Evolutionary conservation across 2,888 invertebrate species (phyloP), one percentile per base, ranked within the genome.

Genomic region (Clostera curtula): DNA sequence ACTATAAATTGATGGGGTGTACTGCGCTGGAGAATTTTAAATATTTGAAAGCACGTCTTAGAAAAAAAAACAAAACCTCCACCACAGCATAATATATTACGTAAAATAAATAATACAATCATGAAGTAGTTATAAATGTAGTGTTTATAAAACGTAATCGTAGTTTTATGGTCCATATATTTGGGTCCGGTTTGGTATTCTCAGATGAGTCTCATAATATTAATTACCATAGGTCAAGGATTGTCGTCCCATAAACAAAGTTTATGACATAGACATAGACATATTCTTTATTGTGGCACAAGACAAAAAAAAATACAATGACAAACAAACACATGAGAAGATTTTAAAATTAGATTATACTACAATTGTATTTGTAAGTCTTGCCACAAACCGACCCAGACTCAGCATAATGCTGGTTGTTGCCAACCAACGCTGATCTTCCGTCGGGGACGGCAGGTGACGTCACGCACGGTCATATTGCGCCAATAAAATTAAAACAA

Each of bases 61-160:
- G 76, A 75, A 77, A 77, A 65, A n/a, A 80, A 77, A 72, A 63
- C 68, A 66, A 74, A 79, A 62, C 68, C 70, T 70, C 68, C 62
- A 66, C 61, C 60, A 63, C 61, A 71, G 59, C 58, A 61, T 79
- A 83, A 82, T 79, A 76, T 77, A 82, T 83, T 80, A 82, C 77
- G 59, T 76, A 79, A 79, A 82, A 83, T 83, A 79, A 82, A 83
- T 82, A 80, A 79, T 74, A 69, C 74, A 80, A 80, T 82, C 80
- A 76, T 79, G 79, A 80, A 79, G 75, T 76, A 74, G 76, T 80
- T 75, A 77, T 77, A 75, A 76, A 77, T 71, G 80, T 70, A 79
- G 77, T 83, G 80, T 82, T 83, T 83, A 79, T 80, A 80, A 77
- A 79, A 77, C 61, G 69, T 77, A 74, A 79, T 77, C 69, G 75